A percentile compares a stretch with the other conserved stretches of the same genome.
phyloP scores from a whole-genome alignment of 2,888 invertebrate species.

The Boloria selene region DNA sequence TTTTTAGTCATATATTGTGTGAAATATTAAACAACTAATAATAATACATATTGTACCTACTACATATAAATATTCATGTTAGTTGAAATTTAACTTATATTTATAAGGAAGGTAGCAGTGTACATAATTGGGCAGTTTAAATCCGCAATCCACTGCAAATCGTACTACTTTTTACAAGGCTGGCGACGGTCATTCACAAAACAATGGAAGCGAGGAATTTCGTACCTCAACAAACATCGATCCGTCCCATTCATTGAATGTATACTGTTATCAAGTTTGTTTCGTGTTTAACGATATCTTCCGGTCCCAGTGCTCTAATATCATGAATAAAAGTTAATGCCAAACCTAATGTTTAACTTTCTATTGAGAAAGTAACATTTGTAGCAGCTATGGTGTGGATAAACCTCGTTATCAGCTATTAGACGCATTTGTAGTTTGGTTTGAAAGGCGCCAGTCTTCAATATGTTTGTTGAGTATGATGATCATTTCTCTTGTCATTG shows the following conservation, averaged over 20 bases:
- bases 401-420: slow-evolving; percentile 63
- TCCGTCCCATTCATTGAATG: slow-evolving; percentile 49
- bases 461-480: slow-evolving; percentile 24
- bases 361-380: slow-evolving; percentile 75
- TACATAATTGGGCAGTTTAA: not conserved
- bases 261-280: slow-evolving; percentile 54
- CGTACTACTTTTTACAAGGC: slow-evolving; percentile 21
- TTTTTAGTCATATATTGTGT: too few species aligned
- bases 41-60: too few species aligned
- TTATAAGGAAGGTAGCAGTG: not conserved
- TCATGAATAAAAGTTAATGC: slow-evolving; percentile 63
- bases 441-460: slow-evolving; percentile 33
- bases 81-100: not conserved
- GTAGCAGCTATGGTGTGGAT: slow-evolving; percentile 58
- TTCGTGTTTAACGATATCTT: slow-evolving; percentile 68
- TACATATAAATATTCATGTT: not conserved
- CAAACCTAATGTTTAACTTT: slow-evolving; percentile 73
- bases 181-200: slow-evolving; percentile 40
- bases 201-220: slow-evolving; percentile 70
- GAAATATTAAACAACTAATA: too few species aligned
- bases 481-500: slow-evolving; percentile 21
- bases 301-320: slow-evolving; percentile 69
- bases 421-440: slow-evolving; percentile 56
- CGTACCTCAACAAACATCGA: slow-evolving; percentile 66
- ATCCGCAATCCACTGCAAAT: slow-evolving; percentile 33